These are phyloP conservation scores for Heterocephalus glaber DNA, from an alignment of 2,113 vertebrate genomes.

Conservation along the genomic window DNA sequence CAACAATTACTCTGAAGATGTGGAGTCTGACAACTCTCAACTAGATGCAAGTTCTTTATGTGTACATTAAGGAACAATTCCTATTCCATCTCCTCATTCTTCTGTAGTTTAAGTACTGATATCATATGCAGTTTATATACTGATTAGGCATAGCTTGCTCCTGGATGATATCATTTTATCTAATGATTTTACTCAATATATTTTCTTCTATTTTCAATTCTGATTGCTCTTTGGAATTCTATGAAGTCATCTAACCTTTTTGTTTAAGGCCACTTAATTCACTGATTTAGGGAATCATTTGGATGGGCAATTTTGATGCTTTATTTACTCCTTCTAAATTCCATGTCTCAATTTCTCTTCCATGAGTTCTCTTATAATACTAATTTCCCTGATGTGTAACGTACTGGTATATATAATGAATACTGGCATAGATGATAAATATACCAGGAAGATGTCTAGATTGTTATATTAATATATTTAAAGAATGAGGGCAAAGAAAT, in stretches of 20 bases:
- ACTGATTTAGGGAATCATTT: not conserved
- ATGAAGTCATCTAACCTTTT: not conserved
- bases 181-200: slow-evolving; percentile 11
- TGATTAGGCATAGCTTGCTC: not conserved
- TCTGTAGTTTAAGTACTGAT: not conserved
- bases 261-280: not conserved
- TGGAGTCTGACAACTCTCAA: not conserved
- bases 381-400: not conserved
- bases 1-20: not conserved
- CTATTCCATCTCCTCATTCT: not conserved
- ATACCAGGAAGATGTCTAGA: not conserved
- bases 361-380: not conserved
- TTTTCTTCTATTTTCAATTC: not conserved
- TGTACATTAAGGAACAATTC: not conserved
- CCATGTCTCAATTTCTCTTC: not conserved
- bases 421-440: not conserved
- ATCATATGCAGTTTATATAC: not conserved
- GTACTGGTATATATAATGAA: not conserved
- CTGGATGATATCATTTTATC: not conserved
- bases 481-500: not conserved
- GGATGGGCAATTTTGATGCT: not conserved
- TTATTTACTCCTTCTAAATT: not conserved
- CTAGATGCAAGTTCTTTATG: not conserved
- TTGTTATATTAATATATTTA: not conserved
- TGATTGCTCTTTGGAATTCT: not conserved